These are phyloP conservation scores for Danio kyathit DNA, from an alignment of 2,797 vertebrate genomes.

Conservation along the genomic window DNA sequence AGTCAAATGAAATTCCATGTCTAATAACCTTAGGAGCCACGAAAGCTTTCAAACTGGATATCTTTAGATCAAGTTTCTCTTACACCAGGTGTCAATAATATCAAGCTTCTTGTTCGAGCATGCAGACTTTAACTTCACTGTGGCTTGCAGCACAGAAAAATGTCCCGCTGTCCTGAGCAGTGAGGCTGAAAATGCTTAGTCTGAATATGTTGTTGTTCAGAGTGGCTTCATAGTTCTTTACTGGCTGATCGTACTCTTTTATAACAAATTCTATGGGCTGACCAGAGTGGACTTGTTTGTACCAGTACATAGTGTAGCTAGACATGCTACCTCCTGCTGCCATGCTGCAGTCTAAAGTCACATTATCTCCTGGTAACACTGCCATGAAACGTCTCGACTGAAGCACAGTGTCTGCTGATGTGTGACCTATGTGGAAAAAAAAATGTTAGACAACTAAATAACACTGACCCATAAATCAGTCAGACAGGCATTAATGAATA, in stretches of 20 bases:
- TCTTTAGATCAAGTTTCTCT: background rate
- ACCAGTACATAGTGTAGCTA: conserved; percentile 74
- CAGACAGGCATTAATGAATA: background rate
- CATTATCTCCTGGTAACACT: background rate
- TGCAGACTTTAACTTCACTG: conserved; percentile 63
- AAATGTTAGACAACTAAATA: conserved; percentile 3
- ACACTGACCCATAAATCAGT: background rate
- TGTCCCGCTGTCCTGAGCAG: conserved; percentile 61
- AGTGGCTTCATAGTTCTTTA: conserved; percentile 35
- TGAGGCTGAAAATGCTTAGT: conserved; percentile 61
- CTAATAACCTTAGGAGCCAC: conserved; percentile 41
- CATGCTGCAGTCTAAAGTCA: conserved; percentile 66
- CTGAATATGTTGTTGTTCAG: conserved; percentile 65
- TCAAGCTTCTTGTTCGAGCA: conserved; percentile 68
- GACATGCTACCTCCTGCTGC: conserved; percentile 59
- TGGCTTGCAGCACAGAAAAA: conserved; percentile 78
- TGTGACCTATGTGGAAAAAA: conserved; percentile 26
- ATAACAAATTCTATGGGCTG: conserved; percentile 61
- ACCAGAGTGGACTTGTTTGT: conserved; percentile 58
- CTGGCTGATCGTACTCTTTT: conserved; percentile 26
- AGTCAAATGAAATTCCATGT: background rate
- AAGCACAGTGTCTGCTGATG: conserved; percentile 26
- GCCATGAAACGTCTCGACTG: conserved; percentile 33
- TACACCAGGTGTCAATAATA: conserved; percentile 18
- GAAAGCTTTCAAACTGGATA: conserved; percentile 21